Conservation (phyloP, 2,113 vertebrate genomes). For the Puffinus mauretanicus region DNA sequence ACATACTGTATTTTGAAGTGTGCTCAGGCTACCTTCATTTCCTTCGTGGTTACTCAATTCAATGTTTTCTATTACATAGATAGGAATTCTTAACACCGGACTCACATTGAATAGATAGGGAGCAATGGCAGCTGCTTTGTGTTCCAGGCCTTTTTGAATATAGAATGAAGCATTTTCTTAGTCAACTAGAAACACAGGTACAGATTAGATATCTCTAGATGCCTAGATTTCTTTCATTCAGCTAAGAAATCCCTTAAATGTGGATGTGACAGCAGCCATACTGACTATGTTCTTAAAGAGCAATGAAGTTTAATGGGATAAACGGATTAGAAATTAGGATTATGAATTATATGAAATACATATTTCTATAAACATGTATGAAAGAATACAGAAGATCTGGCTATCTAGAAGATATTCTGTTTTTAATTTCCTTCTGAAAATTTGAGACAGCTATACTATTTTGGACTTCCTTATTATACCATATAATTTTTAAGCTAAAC, state of each 20-base stretch:
- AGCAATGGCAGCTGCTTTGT: not conserved
- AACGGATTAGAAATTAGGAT: not conserved
- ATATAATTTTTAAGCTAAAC: slow-evolving; percentile 3
- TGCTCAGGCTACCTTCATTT: not conserved
- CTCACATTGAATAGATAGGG: not conserved
- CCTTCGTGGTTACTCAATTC: not conserved
- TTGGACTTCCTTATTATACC: not conserved
- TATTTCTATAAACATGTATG: not conserved
- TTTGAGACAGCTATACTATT: not conserved
- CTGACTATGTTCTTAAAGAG: not conserved
- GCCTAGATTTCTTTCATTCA: not conserved
- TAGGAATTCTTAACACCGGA: not conserved
- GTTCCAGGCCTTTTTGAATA: not conserved
- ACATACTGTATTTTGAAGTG: not conserved
- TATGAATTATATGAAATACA: not conserved
- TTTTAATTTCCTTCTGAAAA: not conserved
- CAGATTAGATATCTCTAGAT: not conserved
- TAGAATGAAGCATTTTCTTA: not conserved
- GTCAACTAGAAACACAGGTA: not conserved
- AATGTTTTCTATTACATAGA: not conserved
- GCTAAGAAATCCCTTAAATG: not conserved
- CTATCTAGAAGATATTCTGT: not conserved
- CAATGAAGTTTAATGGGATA: not conserved
- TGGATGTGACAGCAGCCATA: not conserved
- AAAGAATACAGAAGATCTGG: not conserved